A percentile compares a stretch with the other conserved stretches of the same genome.
Conservation (phyloP, 2,113 vertebrate genomes). For the Ia io region DNA sequence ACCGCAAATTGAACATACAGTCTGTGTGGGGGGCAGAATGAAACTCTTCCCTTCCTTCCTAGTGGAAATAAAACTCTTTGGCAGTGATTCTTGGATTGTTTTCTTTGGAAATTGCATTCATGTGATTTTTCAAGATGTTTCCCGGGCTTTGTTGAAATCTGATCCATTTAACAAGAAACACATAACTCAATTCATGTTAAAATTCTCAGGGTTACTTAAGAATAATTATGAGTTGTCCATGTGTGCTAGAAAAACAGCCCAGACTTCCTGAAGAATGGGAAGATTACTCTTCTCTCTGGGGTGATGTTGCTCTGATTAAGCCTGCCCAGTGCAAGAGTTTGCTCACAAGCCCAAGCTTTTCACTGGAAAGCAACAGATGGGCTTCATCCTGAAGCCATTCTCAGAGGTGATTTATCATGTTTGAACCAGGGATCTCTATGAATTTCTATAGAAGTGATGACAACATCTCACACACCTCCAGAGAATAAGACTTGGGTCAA, state of each 20-base stretch:
- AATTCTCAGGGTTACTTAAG: conserved; percentile 84
- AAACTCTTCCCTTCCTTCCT: conserved; percentile 88
- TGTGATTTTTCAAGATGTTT: conserved; percentile 90
- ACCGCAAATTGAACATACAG: conserved; percentile 84
- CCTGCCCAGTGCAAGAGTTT: not conserved
- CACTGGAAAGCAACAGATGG: conserved; percentile 2
- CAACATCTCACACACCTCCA: not conserved
- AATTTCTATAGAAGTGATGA: conserved; percentile 38
- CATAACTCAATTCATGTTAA: conserved; percentile 88
- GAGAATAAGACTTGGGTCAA: not conserved
- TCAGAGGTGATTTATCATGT: conserved; percentile 37
- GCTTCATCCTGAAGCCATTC: not conserved
- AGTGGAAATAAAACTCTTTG: conserved; percentile 87
- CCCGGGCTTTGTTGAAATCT: conserved; percentile 87
- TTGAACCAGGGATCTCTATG: not conserved
- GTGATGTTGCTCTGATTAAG: conserved; percentile 50
- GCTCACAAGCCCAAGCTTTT: conserved; percentile 12
- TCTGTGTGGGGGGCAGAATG: conserved; percentile 81
- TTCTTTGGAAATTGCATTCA: conserved; percentile 90
- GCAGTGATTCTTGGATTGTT: conserved; percentile 88
- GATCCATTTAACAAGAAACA: conserved; percentile 87
- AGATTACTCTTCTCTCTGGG: conserved; percentile 74
- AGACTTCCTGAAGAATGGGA: conserved; percentile 76
- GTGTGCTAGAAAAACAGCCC: conserved; percentile 82
- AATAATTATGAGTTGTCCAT: conserved; percentile 87